phyloP scores from a whole-genome alignment of 2,888 invertebrate species.

The Idaea dimidiata region DNA sequence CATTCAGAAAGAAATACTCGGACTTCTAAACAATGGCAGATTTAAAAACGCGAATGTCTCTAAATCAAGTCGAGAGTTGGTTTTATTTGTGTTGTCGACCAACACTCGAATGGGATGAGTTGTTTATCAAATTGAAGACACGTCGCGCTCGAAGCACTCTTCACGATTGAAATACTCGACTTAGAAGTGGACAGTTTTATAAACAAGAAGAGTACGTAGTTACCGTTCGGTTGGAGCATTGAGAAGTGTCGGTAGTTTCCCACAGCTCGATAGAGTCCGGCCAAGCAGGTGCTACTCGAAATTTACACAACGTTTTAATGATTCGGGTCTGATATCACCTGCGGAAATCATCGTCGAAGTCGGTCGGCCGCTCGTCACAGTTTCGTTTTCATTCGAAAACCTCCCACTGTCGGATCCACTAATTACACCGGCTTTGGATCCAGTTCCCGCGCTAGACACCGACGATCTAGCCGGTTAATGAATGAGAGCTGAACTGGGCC shows the following conservation, averaged over 20 bases:
- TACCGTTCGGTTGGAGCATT: slow-evolving; percentile 66
- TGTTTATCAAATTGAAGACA: slow-evolving; percentile 62
- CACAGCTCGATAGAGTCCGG: slow-evolving; percentile 58
- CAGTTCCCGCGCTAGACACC: slow-evolving; percentile 41
- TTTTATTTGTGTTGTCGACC: slow-evolving; percentile 36
- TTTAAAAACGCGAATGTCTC: slow-evolving; percentile 48
- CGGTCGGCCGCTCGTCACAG: slow-evolving; percentile 37
- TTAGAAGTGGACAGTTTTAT: slow-evolving; percentile 77
- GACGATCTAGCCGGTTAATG: slow-evolving; percentile 49
- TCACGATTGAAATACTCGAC: slow-evolving; percentile 55
- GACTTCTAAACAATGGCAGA: slow-evolving; percentile 47
- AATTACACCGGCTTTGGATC: slow-evolving; percentile 45
- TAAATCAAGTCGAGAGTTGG: slow-evolving; percentile 38
- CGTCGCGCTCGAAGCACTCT: slow-evolving; percentile 45
- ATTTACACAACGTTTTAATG: slow-evolving; percentile 52
- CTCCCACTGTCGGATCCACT: slow-evolving; percentile 39
- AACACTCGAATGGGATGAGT: slow-evolving; percentile 42
- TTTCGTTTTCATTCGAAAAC: slow-evolving; percentile 58
- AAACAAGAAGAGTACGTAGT: slow-evolving; percentile 67
- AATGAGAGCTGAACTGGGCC: slow-evolving; percentile 39
- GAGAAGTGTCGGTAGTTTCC: slow-evolving; percentile 60
- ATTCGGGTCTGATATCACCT: slow-evolving; percentile 44
- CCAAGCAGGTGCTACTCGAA: slow-evolving; percentile 60
- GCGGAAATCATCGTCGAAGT: slow-evolving; percentile 48
- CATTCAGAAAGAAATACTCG: slow-evolving; percentile 41